phyloP scores from a whole-genome alignment of 2,113 vertebrate species.

The Labeo catla region DNA sequence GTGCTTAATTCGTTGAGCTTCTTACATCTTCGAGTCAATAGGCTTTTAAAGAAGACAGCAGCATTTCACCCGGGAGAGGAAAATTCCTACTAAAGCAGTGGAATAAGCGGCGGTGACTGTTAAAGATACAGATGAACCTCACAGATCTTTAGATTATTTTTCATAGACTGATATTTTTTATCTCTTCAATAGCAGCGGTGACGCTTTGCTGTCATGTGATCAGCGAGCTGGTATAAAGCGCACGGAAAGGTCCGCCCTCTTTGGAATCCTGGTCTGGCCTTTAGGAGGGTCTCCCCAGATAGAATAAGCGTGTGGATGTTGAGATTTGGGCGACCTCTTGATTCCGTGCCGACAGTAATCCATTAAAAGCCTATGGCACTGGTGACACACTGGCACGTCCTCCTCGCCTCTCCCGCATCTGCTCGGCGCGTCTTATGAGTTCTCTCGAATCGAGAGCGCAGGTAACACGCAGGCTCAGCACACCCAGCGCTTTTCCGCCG shows the following conservation, averaged over 20 bases:
- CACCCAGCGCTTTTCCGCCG: constrained; percentile 20
- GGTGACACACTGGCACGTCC: constrained; percentile 56
- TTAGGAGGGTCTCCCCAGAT: constrained; percentile 63
- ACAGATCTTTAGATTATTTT: constrained; percentile 53
- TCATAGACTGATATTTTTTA: constrained; percentile 52
- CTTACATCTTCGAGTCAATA: constrained; percentile 44
- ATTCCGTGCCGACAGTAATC: constrained; percentile 39
- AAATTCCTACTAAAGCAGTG: neutral
- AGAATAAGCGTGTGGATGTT: constrained; percentile 52
- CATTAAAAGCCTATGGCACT: constrained; percentile 67
- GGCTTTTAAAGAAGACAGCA: neutral
- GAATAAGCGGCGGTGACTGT: neutral
- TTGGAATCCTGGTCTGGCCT: constrained; percentile 79
- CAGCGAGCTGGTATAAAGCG: constrained; percentile 78
- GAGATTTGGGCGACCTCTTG: constrained; percentile 38
- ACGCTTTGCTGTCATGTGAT: constrained; percentile 87
- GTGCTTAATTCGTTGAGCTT: constrained; percentile 51
- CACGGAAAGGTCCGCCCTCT: constrained; percentile 81
- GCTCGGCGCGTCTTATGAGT: constrained; percentile 66
- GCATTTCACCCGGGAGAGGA: constrained; percentile 8
- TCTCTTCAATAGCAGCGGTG: constrained; percentile 70
- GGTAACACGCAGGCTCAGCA: constrained; percentile 38
- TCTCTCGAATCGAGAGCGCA: constrained; percentile 59
- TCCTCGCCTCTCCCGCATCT: constrained; percentile 60
- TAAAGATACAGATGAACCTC: neutral